A percentile compares a stretch with the other conserved stretches of the same genome.
Conservation (phyloP, 2,888 invertebrate species). For the Nasonia oneida region DNA sequence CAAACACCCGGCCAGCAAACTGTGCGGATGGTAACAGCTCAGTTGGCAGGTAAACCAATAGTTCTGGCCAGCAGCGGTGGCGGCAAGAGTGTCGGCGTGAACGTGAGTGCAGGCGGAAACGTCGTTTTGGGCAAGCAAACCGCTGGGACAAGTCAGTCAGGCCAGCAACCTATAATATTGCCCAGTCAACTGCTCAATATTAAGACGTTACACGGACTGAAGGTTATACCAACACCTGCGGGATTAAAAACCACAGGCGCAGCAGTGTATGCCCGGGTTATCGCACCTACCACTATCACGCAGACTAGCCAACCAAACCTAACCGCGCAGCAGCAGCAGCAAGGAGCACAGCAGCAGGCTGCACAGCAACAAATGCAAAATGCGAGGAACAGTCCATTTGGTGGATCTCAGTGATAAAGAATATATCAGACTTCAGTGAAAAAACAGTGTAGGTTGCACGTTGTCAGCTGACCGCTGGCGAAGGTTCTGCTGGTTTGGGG, state of each 20-base stretch:
- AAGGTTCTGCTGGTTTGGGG: not conserved
- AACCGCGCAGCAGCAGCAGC: conserved; percentile 26
- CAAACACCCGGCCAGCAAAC: conserved; percentile 71
- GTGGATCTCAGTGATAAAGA: conserved; percentile 50
- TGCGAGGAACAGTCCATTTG: conserved; percentile 48
- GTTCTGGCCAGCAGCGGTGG: conserved; percentile 76
- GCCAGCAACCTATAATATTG: conserved; percentile 73
- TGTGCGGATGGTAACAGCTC: conserved; percentile 78
- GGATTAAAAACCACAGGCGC: conserved; percentile 76
- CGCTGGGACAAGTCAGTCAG: conserved; percentile 62
- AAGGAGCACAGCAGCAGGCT: conserved; percentile 12
- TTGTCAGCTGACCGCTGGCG: not conserved
- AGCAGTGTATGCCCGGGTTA: conserved; percentile 77
- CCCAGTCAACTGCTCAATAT: conserved; percentile 77
- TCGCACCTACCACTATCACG: conserved; percentile 76
- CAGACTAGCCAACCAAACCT: conserved; percentile 42
- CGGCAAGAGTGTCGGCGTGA: conserved; percentile 74
- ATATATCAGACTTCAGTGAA: not conserved
- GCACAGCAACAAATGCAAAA: conserved; percentile 32
- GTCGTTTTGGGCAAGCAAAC: conserved; percentile 74
- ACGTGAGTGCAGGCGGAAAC: conserved; percentile 69
- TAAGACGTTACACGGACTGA: conserved; percentile 76
- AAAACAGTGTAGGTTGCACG: not conserved
- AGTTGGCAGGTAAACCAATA: conserved; percentile 77
- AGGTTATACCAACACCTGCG: conserved; percentile 76